Evolutionary conservation across 1,140 invertebrate species (phyloP).

Genomic region (Odontomachus brunneus): DNA sequence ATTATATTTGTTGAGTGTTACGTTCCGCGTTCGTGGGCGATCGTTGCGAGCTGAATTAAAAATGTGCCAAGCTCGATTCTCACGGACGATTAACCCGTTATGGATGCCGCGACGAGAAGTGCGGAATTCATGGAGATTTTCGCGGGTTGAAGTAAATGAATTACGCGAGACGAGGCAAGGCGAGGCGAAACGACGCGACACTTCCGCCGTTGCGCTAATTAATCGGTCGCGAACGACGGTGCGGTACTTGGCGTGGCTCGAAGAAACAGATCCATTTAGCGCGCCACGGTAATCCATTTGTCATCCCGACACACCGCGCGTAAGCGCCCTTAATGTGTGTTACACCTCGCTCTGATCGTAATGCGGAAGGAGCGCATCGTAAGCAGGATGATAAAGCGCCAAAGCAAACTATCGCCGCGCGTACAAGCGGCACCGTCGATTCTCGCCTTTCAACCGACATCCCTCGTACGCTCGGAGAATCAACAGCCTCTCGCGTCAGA

Average conservation of each 20-base stretch:
- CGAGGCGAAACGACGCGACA: too few relatives aligned
- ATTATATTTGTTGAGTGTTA: too few relatives aligned
- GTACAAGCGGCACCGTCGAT: constrained; percentile 45
- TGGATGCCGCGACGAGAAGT: not conserved
- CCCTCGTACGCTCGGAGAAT: constrained; percentile 39
- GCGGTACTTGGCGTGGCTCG: not conserved
- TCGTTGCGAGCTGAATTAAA: not conserved
- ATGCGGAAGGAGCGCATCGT: constrained; percentile 57
- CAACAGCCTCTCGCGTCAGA: constrained; percentile 54
- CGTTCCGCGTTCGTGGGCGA: too few relatives aligned
- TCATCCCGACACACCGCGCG: constrained; percentile 24
- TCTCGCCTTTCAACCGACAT: constrained; percentile 49
- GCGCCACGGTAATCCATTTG: constrained; percentile 20
- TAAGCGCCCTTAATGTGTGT: constrained; percentile 38
- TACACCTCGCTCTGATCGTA: constrained; percentile 35
- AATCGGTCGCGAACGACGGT: not conserved
- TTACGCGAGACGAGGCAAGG: too few relatives aligned
- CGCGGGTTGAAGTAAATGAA: constrained; percentile 8
- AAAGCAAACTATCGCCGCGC: constrained; percentile 36
- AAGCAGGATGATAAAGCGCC: constrained; percentile 49
- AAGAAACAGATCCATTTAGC: constrained; percentile 17
- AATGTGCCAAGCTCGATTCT: not conserved
- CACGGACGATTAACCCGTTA: not conserved
- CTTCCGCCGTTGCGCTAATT: constrained; percentile 10
- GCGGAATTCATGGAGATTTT: not conserved